phyloP scores from a whole-genome alignment of 2,113 vertebrate species.

The Amblyopsis rosae region DNA sequence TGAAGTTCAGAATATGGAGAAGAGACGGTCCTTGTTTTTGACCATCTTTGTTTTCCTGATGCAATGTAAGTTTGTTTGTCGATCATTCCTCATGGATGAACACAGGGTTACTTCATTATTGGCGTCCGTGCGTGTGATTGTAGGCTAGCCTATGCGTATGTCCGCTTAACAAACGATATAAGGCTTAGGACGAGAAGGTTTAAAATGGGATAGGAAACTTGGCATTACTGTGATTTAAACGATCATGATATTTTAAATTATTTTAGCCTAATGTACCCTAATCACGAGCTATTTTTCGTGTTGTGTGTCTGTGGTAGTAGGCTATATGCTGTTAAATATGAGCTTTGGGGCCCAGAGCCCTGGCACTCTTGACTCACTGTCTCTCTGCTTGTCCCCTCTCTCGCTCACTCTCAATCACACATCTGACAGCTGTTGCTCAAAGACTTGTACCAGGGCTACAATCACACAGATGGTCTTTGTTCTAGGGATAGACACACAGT shows the following conservation, averaged over 20 bases:
- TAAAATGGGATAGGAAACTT: not conserved
- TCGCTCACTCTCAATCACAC: not conserved
- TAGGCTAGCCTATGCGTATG: not conserved
- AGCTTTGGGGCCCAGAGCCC: slow-evolving; percentile 11
- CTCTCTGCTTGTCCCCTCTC: slow-evolving; percentile 2
- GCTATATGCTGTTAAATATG: not conserved
- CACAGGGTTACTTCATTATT: not conserved
- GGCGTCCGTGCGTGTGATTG: slow-evolving; percentile 2
- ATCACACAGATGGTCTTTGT: slow-evolving; percentile 72
- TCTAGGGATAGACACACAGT: slow-evolving; percentile 16
- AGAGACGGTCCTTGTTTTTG: slow-evolving; percentile 59
- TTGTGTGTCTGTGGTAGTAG: not conserved
- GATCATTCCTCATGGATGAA: not conserved
- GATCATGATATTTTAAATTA: not conserved
- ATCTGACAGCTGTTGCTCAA: slow-evolving; percentile 73
- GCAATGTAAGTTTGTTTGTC: slow-evolving; percentile 63
- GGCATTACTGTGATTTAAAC: not conserved
- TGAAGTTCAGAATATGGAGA: slow-evolving; percentile 62
- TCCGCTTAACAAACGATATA: not conserved
- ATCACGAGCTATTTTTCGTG: not conserved
- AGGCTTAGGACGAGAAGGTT: not conserved
- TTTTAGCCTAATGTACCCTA: not conserved
- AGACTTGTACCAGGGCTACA: slow-evolving; percentile 53
- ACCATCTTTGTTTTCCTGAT: slow-evolving; percentile 58
- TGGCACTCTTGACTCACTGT: not conserved